Base-by-base conservation (phyloP, 2,797 vertebrate species). In the Oophaga sylvatica region DNA sequence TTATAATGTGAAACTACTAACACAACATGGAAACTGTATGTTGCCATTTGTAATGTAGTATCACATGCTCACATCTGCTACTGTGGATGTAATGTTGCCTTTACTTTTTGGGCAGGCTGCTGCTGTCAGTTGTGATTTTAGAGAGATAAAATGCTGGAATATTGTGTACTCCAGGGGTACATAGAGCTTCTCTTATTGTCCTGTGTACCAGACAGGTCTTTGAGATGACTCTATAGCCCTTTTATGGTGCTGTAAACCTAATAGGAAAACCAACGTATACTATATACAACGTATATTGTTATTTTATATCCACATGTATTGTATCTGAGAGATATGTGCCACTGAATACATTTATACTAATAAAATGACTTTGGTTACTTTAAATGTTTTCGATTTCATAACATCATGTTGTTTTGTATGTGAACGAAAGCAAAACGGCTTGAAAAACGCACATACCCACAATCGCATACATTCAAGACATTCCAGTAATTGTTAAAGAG, bases 331-430 rank as follows among this genome's bases (percentile, higher is more conserved):
- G 80, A 86, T 86, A 82, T 77, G 84, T 89, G 88, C 80, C 88
- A 83, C 86, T 80, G 57, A 89, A 85, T 70, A 83, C 57, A 86
- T 89, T 89, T 89, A 76, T 89, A 89, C 76, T 70, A 89, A 86
- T 89, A 89, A 89, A 89, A 26, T 57, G 31, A 86, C 79, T 89
- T 89, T 86, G 84, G 57, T 86, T 83, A 73, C 57, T 75, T 87
- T 62, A 3, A 16, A 57, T 53, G 41, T 76, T 75, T n/a, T 75
- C 5, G 4, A 45, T 60, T 70, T 62, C 35, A 11, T 1, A 70
- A 11, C 5, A 31, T 70, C 15, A 35, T 31, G 15, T 70, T 16
- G 67, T 31, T 70, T 70, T 70, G 15, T 31, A 17, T 35, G 13
- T 70, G 29, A 15, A 31, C 1, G 13, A 5, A 15, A 68, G n/a